Evolutionary conservation across 2,113 vertebrate genomes (phyloP).

Genomic region (Tinamus guttatus): DNA sequence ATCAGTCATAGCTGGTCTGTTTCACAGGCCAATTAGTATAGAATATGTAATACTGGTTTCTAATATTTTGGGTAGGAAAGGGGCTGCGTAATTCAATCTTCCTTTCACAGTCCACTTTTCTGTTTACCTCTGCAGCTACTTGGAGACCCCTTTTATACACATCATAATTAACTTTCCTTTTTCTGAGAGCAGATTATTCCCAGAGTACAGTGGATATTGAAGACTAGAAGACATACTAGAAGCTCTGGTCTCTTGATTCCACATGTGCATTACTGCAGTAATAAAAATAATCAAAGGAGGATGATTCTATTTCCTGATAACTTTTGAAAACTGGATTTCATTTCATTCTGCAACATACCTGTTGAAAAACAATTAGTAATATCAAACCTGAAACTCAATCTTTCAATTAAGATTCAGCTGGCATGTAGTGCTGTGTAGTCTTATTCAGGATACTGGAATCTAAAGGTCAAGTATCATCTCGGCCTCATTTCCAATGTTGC

Average conservation of each 20-base stretch:
- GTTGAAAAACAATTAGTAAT: neutral
- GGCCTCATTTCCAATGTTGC: neutral
- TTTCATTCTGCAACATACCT: neutral
- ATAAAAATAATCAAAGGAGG: neutral
- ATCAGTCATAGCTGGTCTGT: neutral
- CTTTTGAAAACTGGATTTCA: neutral
- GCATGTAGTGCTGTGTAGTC: neutral
- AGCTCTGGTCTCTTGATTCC: neutral
- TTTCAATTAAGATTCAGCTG: neutral
- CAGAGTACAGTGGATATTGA: neutral
- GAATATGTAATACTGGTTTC: neutral
- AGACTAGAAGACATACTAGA: neutral
- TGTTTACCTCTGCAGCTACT: neutral
- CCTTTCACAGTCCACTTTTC: neutral
- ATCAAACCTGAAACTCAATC: neutral
- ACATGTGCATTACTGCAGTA: neutral
- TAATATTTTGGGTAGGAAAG: neutral
- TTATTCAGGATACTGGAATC: neutral
- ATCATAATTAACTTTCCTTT: neutral
- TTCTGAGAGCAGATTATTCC: neutral
- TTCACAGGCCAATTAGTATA: neutral
- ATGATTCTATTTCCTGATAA: neutral
- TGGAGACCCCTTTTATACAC: neutral
- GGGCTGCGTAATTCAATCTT: neutral
- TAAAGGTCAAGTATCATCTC: neutral